These are phyloP conservation scores for Xenopus borealis DNA, from an alignment of 2,113 vertebrate species.

Conservation along the genomic window DNA sequence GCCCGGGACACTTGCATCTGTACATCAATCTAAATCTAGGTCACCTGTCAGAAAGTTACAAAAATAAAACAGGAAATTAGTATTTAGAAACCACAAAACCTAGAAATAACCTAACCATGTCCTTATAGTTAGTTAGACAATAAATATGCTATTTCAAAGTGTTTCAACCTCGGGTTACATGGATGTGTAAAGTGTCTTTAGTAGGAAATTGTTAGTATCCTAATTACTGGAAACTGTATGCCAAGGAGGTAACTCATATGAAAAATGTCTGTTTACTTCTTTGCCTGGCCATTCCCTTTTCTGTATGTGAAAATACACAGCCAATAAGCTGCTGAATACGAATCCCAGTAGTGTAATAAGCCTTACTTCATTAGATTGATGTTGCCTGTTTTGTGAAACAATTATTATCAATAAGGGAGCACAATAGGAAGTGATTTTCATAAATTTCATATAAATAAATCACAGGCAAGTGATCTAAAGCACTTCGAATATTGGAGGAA, in stretches of 20 bases:
- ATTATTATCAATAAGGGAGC: no score
- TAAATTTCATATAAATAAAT: no score
- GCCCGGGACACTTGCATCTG: slow-evolving; percentile 2
- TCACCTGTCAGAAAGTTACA: slow-evolving; percentile 29
- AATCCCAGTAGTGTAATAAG: background rate
- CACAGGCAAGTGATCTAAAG: no score
- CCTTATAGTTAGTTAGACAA: background rate
- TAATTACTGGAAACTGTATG: background rate
- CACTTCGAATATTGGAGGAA: no score
- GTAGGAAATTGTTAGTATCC: background rate
- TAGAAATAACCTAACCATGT: background rate
- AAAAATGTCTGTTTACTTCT: background rate
- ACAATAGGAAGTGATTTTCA: no score
- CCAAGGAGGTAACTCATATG: background rate
- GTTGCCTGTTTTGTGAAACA: background rate
- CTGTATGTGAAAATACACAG: background rate
- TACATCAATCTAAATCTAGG: slow-evolving; percentile 27
- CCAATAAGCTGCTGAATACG: background rate
- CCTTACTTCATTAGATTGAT: background rate
- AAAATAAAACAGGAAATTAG: slow-evolving; percentile 28
- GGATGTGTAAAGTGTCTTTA: background rate
- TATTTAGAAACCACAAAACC: slow-evolving; percentile 4
- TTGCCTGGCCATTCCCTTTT: no score
- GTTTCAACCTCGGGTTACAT: background rate
- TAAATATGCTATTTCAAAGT: background rate